Conservation (phyloP, 2,888 invertebrate species). For the Tolmerus cingulatus region DNA sequence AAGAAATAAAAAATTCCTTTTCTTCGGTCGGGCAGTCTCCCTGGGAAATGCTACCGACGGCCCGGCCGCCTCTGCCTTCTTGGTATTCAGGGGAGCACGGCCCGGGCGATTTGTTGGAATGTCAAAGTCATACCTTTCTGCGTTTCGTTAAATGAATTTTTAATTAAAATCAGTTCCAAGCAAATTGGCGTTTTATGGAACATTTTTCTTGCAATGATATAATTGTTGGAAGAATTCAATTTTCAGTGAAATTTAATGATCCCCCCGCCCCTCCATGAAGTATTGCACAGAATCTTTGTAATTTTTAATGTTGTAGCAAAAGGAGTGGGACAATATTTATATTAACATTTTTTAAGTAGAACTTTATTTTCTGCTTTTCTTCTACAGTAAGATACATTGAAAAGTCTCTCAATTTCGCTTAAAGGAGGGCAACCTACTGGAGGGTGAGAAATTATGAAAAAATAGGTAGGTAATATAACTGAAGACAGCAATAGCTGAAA, state of each 20-base stretch:
- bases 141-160: slow-evolving; percentile 36
- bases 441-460: too few relatives aligned
- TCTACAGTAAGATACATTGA: too few relatives aligned
- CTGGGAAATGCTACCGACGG: background rate
- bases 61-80: background rate
- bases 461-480: too few relatives aligned
- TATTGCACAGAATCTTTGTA: background rate
- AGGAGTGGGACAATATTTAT: background rate
- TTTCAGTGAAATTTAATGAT: slow-evolving; percentile 8
- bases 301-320: background rate
- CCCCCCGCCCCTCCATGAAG: background rate
- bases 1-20: slow-evolving; percentile 2
- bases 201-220: slow-evolving; percentile 6
- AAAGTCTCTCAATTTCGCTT: too few relatives aligned
- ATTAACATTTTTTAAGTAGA: background rate
- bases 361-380: background rate
- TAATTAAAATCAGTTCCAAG: slow-evolving; percentile 35
- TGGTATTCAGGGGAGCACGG: slow-evolving; percentile 24
- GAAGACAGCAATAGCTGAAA: too few relatives aligned
- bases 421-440: too few relatives aligned
- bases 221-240: slow-evolving; percentile 12
- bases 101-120: slow-evolving; percentile 26
- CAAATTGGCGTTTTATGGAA: slow-evolving; percentile 26
- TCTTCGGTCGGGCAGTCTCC: background rate
- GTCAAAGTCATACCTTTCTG: slow-evolving; percentile 33